These are phyloP conservation scores for Genyomyrus donnyi DNA, from an alignment of 2,113 vertebrate genomes.

Conservation along the genomic window DNA sequence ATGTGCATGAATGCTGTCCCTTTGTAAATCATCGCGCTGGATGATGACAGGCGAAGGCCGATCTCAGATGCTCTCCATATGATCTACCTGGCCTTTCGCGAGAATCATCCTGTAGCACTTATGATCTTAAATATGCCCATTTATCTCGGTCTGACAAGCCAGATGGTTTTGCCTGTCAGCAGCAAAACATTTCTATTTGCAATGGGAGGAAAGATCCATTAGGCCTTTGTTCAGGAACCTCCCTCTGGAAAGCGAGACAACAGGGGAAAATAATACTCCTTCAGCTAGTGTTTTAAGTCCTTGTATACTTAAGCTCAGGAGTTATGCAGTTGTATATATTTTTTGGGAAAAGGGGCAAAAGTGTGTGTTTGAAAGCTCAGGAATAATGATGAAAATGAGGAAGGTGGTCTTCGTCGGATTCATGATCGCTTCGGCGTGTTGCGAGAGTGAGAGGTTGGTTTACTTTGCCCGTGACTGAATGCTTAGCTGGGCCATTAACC, in stretches of 20 bases:
- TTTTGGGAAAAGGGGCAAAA: not conserved
- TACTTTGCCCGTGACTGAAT: not conserved
- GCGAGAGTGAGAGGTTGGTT: not conserved
- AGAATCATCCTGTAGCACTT: not conserved
- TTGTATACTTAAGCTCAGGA: not conserved
- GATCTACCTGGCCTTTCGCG: not conserved
- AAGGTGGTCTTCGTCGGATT: not conserved
- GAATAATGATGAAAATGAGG: not conserved
- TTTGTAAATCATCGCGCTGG: not conserved
- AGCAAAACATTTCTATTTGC: not conserved
- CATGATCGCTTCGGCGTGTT: not conserved
- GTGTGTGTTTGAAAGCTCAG: conserved; percentile 3
- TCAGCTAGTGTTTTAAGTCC: not conserved
- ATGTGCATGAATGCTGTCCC: not conserved
- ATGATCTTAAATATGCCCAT: not conserved
- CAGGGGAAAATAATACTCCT: conserved; percentile 1
- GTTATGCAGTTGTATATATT: conserved; percentile 6
- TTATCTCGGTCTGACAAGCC: not conserved
- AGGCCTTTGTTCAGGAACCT: not conserved
- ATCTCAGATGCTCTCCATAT: not conserved
- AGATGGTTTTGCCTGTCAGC: not conserved
- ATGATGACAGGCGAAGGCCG: not conserved
- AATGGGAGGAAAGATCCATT: not conserved
- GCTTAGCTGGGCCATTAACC: not conserved
- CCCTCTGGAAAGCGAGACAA: not conserved